phyloP scores from a whole-genome alignment of 2,113 vertebrate species.

The Podiceps cristatus region DNA sequence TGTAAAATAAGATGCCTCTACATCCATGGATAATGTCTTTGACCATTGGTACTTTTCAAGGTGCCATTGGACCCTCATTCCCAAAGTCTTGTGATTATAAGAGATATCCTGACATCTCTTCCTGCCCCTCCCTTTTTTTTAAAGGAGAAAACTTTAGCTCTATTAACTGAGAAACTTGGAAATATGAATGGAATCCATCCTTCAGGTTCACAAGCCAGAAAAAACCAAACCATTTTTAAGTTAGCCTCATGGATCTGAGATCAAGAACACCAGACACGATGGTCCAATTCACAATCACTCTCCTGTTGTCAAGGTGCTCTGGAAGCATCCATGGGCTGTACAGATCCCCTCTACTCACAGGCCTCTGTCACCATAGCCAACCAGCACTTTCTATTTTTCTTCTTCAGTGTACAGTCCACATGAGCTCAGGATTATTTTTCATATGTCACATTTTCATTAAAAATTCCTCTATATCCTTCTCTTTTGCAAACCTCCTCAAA shows the following conservation, averaged over 20 bases:
- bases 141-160: not conserved
- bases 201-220: not conserved
- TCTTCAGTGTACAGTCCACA: not conserved
- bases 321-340: not conserved
- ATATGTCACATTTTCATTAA: not conserved
- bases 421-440: not conserved
- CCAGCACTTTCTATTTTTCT: not conserved
- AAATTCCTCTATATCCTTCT: not conserved
- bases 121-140: rapidly evolving
- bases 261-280: not conserved
- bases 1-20: not conserved
- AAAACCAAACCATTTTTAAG: not conserved
- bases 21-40: rapidly evolving
- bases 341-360: not conserved
- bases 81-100: not conserved
- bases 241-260: not conserved
- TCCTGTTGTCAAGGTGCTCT: not conserved
- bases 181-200: not conserved
- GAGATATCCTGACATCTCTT: not conserved
- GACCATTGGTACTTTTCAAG: not conserved
- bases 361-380: not conserved
- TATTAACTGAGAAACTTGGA: not conserved
- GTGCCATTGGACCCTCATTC: not conserved
- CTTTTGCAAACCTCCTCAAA: not conserved
- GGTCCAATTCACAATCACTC: not conserved